These are phyloP conservation scores for Automeris io DNA, from an alignment of 2,888 invertebrate species.

Conservation along the genomic window DNA sequence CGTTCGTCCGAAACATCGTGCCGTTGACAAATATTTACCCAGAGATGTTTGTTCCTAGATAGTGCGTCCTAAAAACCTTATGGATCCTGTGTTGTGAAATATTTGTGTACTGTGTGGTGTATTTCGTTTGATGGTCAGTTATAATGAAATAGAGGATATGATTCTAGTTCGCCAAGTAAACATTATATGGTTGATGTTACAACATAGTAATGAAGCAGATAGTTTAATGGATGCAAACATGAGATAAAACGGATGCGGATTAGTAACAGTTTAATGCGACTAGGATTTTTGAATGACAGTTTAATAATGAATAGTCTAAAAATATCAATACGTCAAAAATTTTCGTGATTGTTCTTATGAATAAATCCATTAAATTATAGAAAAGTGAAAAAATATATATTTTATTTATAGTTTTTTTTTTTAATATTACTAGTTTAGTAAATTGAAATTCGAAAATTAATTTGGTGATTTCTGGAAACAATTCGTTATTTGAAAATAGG, in stretches of 20 bases:
- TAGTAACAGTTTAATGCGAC: no score
- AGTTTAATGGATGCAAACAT: constrained; percentile 54
- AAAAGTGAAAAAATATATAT: no score
- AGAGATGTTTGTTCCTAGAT: constrained; percentile 68
- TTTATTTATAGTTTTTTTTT: no score
- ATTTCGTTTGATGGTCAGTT: constrained; percentile 48
- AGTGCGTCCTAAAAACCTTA: constrained; percentile 57
- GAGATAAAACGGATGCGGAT: constrained; percentile 52
- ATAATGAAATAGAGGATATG: constrained; percentile 45
- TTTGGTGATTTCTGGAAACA: no score
- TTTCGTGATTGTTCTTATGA: no score
- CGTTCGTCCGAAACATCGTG: constrained; percentile 62
- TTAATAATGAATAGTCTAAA: no score
- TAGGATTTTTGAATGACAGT: no score
- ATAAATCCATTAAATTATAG: no score
- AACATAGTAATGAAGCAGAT: constrained; percentile 45
- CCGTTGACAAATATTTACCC: constrained; percentile 49
- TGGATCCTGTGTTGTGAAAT: constrained; percentile 57
- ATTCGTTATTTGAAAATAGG: no score
- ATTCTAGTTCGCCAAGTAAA: constrained; percentile 50
- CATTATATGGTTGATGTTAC: constrained; percentile 51
- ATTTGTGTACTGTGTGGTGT: constrained; percentile 27
- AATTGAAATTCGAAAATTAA: no score
- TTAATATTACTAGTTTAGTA: constrained; percentile 22
- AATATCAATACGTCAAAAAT: no score